Evolutionary conservation across 1,140 invertebrate species (phyloP), one percentile per base, ranked within the genome.

Genomic region (Drosophila melanica): DNA sequence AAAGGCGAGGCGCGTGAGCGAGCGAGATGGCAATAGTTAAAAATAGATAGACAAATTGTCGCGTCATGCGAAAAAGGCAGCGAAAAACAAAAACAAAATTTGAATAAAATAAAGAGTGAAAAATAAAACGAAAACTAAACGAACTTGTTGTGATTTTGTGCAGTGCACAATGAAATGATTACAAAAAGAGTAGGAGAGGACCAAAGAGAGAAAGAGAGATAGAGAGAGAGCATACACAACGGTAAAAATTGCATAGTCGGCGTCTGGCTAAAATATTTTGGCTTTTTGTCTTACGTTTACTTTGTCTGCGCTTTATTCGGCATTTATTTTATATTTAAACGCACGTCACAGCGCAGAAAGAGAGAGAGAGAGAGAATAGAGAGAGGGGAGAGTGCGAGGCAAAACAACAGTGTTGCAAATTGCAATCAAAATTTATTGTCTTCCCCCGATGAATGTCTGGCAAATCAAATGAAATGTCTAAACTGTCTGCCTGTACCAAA

Each of bases 31-130:
- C 65, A 55, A 58, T 75, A 70, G 59, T 57, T 85, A 85, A 75
- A 85, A 85, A 85, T 85, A 85, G 81, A 85, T 71, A 85, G 81
- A 85, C 81, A 85, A 85, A 86, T 85, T 85, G 81, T 85, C 81
- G 81, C 81, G 81, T 85, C 81, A 85, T 86, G 74, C 63, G 62
- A 60, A 74, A 75, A 74, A 64, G 53, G 51, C 70, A 23, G 48
- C 47, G 63, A 39, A 41, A 44, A 63, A n/a, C n/a, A n/a, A 41
- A 10, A 37, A 41, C 33, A 7, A 35, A 27, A 27, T 27, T 27
- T 0, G 7, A 27, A 27, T 27, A 27, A 27, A 27, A 27, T 27
- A 27, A 27, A 27, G 27, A 27, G 58, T 33, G 48, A 39, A 66
- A 72, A 51, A 30, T 70, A 77, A 65, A 73, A 68, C 73, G 69